phyloP scores from a whole-genome alignment of 2,888 invertebrate genomes.

The Acleris cristana region DNA sequence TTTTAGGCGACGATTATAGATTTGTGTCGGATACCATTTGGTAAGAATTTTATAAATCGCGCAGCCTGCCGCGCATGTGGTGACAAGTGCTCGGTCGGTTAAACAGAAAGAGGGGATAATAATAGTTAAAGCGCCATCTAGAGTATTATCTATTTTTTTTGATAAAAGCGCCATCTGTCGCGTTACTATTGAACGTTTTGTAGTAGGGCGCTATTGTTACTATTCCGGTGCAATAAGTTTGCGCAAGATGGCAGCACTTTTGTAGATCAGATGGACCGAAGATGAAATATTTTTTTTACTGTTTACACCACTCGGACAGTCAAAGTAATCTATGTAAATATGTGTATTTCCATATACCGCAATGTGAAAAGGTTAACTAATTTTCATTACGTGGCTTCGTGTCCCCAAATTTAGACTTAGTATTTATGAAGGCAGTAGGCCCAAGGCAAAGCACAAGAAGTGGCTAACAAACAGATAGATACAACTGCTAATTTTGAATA shows the following conservation, averaged over 20 bases:
- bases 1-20: constrained; percentile 78
- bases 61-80: constrained; percentile 78
- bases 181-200: background rate
- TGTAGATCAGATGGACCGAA: background rate
- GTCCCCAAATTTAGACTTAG: too few species aligned
- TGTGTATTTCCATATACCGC: too few species aligned
- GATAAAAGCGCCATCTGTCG: constrained; percentile 20
- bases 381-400: too few species aligned
- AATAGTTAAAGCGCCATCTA: constrained; percentile 54
- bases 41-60: constrained; percentile 80
- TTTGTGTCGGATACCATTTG: constrained; percentile 76
- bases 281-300: too few species aligned
- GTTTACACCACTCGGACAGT: too few species aligned
- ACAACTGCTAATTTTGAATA: too few species aligned
- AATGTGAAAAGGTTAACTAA: too few species aligned
- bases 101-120: constrained; percentile 47
- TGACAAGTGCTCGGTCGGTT: constrained; percentile 60
- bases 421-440: too few species aligned
- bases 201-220: background rate
- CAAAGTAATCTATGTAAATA: too few species aligned
- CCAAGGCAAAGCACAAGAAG: too few species aligned
- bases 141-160: background rate
- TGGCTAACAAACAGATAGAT: too few species aligned
- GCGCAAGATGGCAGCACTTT: constrained; percentile 41
- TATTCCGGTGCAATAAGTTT: background rate